Conservation (phyloP, 1,140 invertebrate species). For the Mamestra configurata region DNA sequence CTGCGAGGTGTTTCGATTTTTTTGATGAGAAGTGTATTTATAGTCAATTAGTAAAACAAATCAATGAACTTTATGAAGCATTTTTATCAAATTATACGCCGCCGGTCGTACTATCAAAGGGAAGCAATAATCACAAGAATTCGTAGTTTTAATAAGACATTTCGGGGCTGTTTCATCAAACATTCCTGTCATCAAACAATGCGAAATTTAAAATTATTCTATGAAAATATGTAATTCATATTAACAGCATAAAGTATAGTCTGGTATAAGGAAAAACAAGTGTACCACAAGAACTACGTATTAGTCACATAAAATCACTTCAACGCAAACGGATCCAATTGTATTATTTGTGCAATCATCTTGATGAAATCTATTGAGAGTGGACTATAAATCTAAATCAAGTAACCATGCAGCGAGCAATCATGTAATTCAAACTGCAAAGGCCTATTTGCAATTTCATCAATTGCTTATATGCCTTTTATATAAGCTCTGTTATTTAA, state of each 20-base stretch:
- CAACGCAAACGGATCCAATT: conserved; percentile 45
- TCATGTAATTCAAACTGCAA: conserved; percentile 79
- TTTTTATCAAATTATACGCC: neutral
- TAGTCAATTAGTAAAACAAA: conserved; percentile 36
- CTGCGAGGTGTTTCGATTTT: no score
- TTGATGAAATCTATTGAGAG: conserved; percentile 62
- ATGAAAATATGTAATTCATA: no score
- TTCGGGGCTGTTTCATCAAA: no score
- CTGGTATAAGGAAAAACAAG: conserved; percentile 8
- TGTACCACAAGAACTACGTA: neutral
- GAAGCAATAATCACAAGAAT: neutral
- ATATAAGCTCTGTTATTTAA: conserved; percentile 68
- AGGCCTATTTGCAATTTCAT: conserved; percentile 74
- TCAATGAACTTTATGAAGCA: neutral
- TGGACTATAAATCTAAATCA: conserved; percentile 82
- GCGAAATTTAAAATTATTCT: neutral
- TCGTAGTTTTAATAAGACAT: no score
- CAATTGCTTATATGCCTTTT: conserved; percentile 64
- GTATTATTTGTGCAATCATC: conserved; percentile 56
- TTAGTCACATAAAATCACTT: conserved; percentile 47
- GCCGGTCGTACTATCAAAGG: neutral
- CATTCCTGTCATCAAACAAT: no score
- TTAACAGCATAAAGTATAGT: no score
- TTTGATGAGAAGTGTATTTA: no score
- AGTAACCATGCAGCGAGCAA: conserved; percentile 72